Base-by-base conservation (phyloP, 1,140 invertebrate species). In the Drosophila suzukii region DNA sequence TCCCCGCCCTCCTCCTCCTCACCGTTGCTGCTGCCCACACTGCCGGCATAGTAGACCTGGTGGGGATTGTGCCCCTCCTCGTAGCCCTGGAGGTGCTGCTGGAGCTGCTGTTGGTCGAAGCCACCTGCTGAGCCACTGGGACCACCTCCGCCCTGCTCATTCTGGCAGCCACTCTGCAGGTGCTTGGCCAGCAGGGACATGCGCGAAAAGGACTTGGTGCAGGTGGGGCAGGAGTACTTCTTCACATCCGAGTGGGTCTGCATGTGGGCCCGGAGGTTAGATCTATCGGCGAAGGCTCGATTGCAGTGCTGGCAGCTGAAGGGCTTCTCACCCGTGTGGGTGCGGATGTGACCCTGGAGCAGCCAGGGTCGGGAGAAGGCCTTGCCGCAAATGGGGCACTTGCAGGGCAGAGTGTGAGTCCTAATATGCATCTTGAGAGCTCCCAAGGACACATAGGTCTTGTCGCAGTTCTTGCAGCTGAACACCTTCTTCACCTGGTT, bases 341-440 rank as follows among this genome's bases (percentile, higher is more conserved):
- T 98, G 15, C 97, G 94, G 80, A 98, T 98, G 93, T 98, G 98
- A 4, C 98, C 97, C 93, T 99, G 98, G 4, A 99, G 94, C 17
- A 99, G 93, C 98, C 98, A 99, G 0, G 98, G 98, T 36, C 98
- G 94, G 2, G 97, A 98, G 93, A 99, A 99, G 1, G 98, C 98
- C 92, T 99, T 99, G 3, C 98, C 98, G 92, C 98, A 99, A 8
- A 99, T 93, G 71, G 97, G 96, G 91, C 98, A 99, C 93, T 99
- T 99, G 94, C 98, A 99, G 0, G 98, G 98, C 68, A 99, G 93
- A 0, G 98, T 99, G 92, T 99, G 98, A 1, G 98, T 99, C 36
- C 98, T 94, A 71, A 99, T 99, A 93, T 99, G 98, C 98, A 99
- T 99, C 92, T 99, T 99, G 0, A 99, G 94, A 0, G 98, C 98